phyloP scores from a whole-genome alignment of 2,888 invertebrate species.

The Mylabris sibirica region DNA sequence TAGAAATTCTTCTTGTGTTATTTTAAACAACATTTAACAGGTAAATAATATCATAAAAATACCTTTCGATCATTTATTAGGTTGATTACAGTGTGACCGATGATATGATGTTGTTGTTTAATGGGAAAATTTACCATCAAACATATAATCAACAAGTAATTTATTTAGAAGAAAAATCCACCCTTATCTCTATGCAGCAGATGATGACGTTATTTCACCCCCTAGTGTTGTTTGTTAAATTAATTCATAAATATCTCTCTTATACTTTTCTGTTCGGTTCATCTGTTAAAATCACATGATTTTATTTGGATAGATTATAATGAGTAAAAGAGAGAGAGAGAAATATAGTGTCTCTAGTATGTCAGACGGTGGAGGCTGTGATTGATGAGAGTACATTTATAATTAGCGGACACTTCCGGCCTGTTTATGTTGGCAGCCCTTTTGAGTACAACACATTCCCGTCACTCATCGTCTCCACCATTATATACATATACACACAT shows the following conservation, averaged over 20 bases:
- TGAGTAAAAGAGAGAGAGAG: neutral
- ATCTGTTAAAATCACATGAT: conserved; percentile 32
- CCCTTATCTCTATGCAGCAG: neutral
- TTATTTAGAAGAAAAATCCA: conserved; percentile 8
- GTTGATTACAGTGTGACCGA: neutral
- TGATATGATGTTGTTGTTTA: no score
- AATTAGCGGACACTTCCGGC: conserved; percentile 63
- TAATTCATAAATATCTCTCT: neutral
- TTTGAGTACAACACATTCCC: conserved; percentile 49
- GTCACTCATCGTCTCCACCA: conserved; percentile 54
- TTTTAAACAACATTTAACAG: neutral
- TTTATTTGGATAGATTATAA: conserved; percentile 17
- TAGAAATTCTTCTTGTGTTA: neutral
- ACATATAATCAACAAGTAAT: conserved; percentile 3
- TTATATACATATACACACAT: conserved; percentile 32
- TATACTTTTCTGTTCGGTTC: conserved; percentile 20
- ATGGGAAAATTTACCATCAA: neutral
- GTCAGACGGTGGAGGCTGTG: conserved; percentile 53
- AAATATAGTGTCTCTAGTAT: conserved; percentile 26
- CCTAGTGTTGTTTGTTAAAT: neutral
- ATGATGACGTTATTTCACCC: neutral
- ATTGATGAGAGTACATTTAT: conserved; percentile 63
- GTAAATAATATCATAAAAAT: conserved; percentile 5
- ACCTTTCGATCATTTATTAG: neutral
- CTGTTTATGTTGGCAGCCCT: conserved; percentile 60